Conservation (phyloP, 2,888 invertebrate species). For the Cheilosia impressa region DNA sequence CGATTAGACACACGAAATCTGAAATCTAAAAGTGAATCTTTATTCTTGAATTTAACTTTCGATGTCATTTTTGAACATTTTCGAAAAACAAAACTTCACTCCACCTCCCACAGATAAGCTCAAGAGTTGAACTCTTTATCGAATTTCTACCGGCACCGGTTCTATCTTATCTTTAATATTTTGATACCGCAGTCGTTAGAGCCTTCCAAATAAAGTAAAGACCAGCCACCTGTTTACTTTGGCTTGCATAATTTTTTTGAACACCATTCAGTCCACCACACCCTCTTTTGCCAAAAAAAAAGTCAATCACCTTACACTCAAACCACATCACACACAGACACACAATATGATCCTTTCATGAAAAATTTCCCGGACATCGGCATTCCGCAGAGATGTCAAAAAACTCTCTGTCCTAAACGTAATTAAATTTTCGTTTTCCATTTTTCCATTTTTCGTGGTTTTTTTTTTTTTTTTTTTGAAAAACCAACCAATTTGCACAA, state of each 20-base stretch:
- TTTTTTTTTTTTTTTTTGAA: constrained; percentile 5
- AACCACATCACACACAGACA: constrained; percentile 14
- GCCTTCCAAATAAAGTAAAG: not conserved
- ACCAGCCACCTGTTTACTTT: not conserved
- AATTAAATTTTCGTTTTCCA: constrained; percentile 7
- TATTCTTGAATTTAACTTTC: no score
- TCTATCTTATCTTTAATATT: constrained; percentile 9
- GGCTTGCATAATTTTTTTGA: not conserved
- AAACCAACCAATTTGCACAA: constrained; percentile 9
- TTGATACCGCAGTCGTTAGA: not conserved
- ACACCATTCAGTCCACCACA: not conserved
- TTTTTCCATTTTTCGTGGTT: constrained; percentile 4
- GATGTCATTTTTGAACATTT: no score
- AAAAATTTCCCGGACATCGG: not conserved
- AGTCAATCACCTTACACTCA: constrained; percentile 41
- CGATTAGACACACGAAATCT: no score
- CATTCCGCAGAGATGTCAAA: constrained; percentile 10
- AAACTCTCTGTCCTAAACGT: constrained; percentile 2
- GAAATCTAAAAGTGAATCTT: no score
- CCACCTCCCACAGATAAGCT: no score
- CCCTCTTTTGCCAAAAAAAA: not conserved
- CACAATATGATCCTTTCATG: not conserved
- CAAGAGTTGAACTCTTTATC: no score
- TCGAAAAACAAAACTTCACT: no score
- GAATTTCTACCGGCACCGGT: not conserved